phyloP scores from a whole-genome alignment of 1,140 invertebrate genomes.

The Drosophila subpulchrella region DNA sequence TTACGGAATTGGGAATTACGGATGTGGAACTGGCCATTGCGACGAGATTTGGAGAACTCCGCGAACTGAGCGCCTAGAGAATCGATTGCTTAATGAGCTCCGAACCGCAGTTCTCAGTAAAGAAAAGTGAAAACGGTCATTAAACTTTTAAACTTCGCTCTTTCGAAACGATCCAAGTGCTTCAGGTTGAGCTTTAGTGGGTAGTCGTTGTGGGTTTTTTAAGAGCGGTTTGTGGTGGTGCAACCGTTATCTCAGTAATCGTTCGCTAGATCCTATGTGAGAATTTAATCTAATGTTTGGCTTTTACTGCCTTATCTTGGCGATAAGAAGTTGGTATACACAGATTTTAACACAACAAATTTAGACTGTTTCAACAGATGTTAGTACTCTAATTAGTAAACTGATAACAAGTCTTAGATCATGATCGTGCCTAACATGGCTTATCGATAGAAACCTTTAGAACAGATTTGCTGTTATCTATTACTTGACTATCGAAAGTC shows the following conservation, averaged over 20 bases:
- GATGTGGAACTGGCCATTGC: conserved; percentile 6
- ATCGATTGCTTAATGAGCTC: conserved; percentile 3
- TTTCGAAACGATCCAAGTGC: conserved; percentile 3
- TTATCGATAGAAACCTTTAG: conserved; percentile 3
- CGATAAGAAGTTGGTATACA: conserved; percentile 2
- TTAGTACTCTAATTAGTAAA: background rate
- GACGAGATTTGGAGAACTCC: background rate
- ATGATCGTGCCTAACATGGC: conserved; percentile 16
- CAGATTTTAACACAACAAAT: background rate
- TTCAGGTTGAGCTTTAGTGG: background rate
- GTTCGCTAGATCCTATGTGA: background rate
- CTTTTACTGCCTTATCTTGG: background rate
- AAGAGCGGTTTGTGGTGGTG: background rate
- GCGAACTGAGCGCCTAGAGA: conserved; percentile 17
- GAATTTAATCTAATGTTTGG: background rate
- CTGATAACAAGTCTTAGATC: conserved; percentile 19
- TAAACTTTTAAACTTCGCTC: conserved; percentile 25
- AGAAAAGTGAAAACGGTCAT: conserved; percentile 23
- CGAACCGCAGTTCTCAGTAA: background rate
- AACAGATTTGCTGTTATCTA: background rate
- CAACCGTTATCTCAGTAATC: conserved; percentile 6
- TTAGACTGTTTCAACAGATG: background rate
- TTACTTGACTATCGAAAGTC: background rate
- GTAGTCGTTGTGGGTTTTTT: background rate
- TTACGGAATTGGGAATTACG: conserved; percentile 13